phyloP scores from a whole-genome alignment of 2,888 invertebrate species.

The Bhutanitis thaidina region DNA sequence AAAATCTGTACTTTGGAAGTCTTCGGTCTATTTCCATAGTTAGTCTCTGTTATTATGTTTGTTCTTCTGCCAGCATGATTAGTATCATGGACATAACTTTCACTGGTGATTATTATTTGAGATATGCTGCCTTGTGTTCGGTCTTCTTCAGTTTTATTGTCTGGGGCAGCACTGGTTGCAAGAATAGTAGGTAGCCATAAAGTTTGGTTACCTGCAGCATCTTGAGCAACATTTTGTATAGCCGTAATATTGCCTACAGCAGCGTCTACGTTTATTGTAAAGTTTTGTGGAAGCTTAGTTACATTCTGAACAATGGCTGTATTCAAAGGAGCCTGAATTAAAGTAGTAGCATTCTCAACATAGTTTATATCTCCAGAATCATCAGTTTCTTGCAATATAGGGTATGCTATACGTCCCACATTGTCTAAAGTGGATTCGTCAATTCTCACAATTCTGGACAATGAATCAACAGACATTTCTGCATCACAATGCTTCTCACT shows the following conservation, averaged over 20 bases:
- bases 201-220: slow-evolving; percentile 64
- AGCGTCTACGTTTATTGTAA: slow-evolving; percentile 72
- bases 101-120: slow-evolving; percentile 72
- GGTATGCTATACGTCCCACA: slow-evolving; percentile 63
- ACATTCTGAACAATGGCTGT: slow-evolving; percentile 73
- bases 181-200: slow-evolving; percentile 73
- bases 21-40: slow-evolving; percentile 59
- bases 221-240: slow-evolving; percentile 71
- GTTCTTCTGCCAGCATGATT: slow-evolving; percentile 53
- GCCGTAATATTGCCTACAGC: slow-evolving; percentile 69
- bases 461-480: slow-evolving; percentile 65
- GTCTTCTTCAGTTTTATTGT: slow-evolving; percentile 60
- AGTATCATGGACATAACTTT: slow-evolving; percentile 63
- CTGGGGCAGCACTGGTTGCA: slow-evolving; percentile 56
- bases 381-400: slow-evolving; percentile 63
- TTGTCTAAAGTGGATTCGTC: slow-evolving; percentile 62
- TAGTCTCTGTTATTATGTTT: slow-evolving; percentile 61
- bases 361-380: slow-evolving; percentile 63
- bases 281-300: slow-evolving; percentile 69
- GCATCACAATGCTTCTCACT: slow-evolving; percentile 57
- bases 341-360: slow-evolving; percentile 61
- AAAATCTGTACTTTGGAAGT: slow-evolving; percentile 73
- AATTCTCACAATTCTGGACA: slow-evolving; percentile 65
- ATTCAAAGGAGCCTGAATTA: slow-evolving; percentile 65
- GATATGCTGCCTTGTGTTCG: slow-evolving; percentile 59